Conservation (phyloP, 2,113 vertebrate genomes). For the Cottus gobio region DNA sequence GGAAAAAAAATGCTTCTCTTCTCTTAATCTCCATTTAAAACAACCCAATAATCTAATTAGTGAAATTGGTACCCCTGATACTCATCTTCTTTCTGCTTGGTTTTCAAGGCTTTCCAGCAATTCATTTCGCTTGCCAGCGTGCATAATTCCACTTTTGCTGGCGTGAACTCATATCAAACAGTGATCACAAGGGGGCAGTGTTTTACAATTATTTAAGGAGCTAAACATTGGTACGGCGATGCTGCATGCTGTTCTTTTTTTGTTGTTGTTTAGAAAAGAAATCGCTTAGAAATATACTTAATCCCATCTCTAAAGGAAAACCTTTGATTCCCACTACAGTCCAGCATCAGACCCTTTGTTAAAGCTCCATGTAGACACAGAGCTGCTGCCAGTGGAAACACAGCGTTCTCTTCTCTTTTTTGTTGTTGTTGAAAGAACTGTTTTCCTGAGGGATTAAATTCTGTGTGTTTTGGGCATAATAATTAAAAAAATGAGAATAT, state of each 20-base stretch:
- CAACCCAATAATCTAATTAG: slow-evolving; percentile 14
- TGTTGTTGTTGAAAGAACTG: slow-evolving; percentile 13
- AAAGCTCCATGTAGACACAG: slow-evolving; percentile 35
- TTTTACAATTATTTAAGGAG: slow-evolving; percentile 59
- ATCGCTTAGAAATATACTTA: slow-evolving; percentile 47
- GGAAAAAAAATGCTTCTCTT: slow-evolving; percentile 3
- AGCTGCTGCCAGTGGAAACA: slow-evolving; percentile 50
- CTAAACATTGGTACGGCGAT: slow-evolving; percentile 23
- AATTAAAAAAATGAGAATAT: slow-evolving; percentile 54
- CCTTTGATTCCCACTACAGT: slow-evolving; percentile 42
- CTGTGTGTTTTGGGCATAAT: slow-evolving; percentile 47
- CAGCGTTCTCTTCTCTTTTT: background rate
- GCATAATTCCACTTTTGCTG: background rate
- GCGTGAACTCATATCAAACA: slow-evolving; percentile 20
- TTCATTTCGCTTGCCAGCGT: slow-evolving; percentile 13
- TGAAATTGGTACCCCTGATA: slow-evolving; percentile 16
- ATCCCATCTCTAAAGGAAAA: slow-evolving; percentile 48
- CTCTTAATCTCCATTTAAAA: slow-evolving; percentile 24
- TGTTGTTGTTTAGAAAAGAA: slow-evolving; percentile 34
- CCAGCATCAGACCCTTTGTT: slow-evolving; percentile 45
- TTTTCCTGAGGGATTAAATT: slow-evolving; percentile 62
- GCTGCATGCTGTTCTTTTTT: slow-evolving; percentile 25
- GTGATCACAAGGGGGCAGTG: slow-evolving; percentile 75
- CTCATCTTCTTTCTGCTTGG: slow-evolving; percentile 1
- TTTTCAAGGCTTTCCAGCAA: slow-evolving; percentile 19